These are phyloP conservation scores for Pseudopipra pipra DNA, from an alignment of 2,113 vertebrate genomes.

Conservation along the genomic window DNA sequence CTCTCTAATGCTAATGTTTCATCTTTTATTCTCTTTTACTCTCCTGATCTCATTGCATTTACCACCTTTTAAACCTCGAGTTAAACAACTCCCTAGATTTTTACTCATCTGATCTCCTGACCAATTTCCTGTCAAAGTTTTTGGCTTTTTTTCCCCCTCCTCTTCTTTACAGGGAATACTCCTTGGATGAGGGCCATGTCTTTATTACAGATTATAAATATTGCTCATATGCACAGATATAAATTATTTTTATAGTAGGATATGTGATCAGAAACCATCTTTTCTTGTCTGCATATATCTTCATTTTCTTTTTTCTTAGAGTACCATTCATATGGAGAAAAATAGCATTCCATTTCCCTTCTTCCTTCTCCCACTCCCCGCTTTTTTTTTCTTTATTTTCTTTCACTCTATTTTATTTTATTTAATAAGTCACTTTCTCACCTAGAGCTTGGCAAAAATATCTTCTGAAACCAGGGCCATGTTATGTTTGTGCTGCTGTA, in stretches of 20 bases:
- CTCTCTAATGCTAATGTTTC: not conserved
- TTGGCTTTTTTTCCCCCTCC: rapidly evolving
- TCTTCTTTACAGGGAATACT: not conserved
- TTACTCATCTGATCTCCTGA: not conserved
- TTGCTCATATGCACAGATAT: not conserved
- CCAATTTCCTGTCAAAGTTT: not conserved
- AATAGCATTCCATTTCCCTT: not conserved
- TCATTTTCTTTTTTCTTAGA: not conserved
- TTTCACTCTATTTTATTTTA: not conserved
- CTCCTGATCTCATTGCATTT: not conserved
- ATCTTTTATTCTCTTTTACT: not conserved
- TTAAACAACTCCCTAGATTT: not conserved
- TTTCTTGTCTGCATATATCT: not conserved
- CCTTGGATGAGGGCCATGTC: not conserved
- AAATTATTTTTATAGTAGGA: not conserved
- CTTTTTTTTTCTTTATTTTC: too few species aligned
- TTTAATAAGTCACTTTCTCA: not conserved
- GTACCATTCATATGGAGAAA: not conserved
- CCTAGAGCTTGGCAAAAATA: not conserved
- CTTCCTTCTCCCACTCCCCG: not conserved
- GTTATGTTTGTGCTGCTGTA: not conserved
- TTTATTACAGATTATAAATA: not conserved
- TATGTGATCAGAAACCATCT: not conserved
- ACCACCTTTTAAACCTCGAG: not conserved
- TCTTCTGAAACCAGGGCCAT: not conserved